These are phyloP conservation scores for Idris sp. DNA, from an alignment of 1,140 invertebrate species.

Conservation along the genomic window DNA sequence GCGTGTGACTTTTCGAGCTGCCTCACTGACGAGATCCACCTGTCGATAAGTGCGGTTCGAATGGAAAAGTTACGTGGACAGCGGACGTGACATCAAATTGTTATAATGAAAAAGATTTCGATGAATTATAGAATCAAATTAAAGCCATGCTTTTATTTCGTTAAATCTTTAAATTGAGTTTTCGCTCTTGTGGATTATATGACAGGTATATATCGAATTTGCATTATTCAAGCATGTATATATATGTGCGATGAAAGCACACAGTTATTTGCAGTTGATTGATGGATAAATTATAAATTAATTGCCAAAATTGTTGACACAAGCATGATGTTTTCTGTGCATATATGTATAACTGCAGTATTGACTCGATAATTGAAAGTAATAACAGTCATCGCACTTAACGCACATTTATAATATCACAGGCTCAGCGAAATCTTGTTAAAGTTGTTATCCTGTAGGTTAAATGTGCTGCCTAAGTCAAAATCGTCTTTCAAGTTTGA, in stretches of 20 bases:
- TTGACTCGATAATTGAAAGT: constrained; percentile 38
- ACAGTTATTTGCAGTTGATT: not conserved
- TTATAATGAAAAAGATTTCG: constrained; percentile 39
- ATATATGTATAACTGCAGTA: too few relatives aligned
- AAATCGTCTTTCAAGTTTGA: constrained; percentile 54
- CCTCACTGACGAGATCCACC: constrained; percentile 51
- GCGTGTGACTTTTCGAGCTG: constrained; percentile 58
- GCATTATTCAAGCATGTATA: not conserved
- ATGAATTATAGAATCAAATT: constrained; percentile 37
- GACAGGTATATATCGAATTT: constrained; percentile 9
- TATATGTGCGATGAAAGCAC: not conserved
- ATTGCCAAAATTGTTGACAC: constrained; percentile 7
- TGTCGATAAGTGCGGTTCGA: constrained; percentile 57
- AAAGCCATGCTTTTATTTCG: constrained; percentile 7
- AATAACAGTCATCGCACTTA: constrained; percentile 38
- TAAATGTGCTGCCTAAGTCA: constrained; percentile 50
- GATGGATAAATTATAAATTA: constrained; percentile 5
- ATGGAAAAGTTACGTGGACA: constrained; percentile 52
- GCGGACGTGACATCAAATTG: constrained; percentile 31
- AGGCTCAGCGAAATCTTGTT: constrained; percentile 43
- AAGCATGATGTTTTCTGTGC: constrained; percentile 10
- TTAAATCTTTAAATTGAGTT: constrained; percentile 26
- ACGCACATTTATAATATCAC: constrained; percentile 42
- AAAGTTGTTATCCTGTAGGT: constrained; percentile 48
- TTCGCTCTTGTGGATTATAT: not conserved